Base-by-base conservation (phyloP, 2,888 invertebrate genomes). In the Lissocephala sabroskyi region DNA sequence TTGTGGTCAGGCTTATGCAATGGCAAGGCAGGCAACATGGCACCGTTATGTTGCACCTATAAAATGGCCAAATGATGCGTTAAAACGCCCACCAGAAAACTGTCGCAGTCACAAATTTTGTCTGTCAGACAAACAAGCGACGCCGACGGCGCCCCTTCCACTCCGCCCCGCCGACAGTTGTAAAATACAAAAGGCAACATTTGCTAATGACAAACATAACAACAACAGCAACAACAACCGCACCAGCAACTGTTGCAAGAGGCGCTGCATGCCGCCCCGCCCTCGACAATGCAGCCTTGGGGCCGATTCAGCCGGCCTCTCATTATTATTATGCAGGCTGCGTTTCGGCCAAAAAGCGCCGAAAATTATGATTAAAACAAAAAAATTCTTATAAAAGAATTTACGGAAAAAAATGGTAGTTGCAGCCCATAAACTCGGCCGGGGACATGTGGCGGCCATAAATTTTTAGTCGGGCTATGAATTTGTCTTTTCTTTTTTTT, bases 81-180 rank as follows among this genome's bases (percentile, higher is more conserved):
- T 74, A 13, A 57, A 70, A 70, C 41, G 36, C 35, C 3, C 7
- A 23, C 23, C 23, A 23, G 7, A 73, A 68, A 77, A 75, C 51
- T 68, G 68, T 70, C 78, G 68, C 68, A 68, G 68, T 77, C 68
- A 73, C 79, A 73, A 79, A 73, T 73, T 73, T 68, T 73, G 56
- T 54, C 68, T 58, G 30, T 30, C 18, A 37, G 48, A 49, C 56
- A 48, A 51, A 57, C 64, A 54, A 56, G 52, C 67, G 56, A 57
- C 47, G 48, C 47, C 45, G 52, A 56, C 42, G 41, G 57, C 59
- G 49, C 45, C 53, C 49, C 30, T 10, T 30, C 16, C 32, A 30
- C 41, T 3, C 30, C 9, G n/a, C 11, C 41, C 28, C 1, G 10
- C 37, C 9, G 18, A 50, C 44, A 23, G 45, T 46, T 46, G 40